Base-by-base conservation (phyloP, 2,888 invertebrate genomes). In the Sepiola atlantica region DNA sequence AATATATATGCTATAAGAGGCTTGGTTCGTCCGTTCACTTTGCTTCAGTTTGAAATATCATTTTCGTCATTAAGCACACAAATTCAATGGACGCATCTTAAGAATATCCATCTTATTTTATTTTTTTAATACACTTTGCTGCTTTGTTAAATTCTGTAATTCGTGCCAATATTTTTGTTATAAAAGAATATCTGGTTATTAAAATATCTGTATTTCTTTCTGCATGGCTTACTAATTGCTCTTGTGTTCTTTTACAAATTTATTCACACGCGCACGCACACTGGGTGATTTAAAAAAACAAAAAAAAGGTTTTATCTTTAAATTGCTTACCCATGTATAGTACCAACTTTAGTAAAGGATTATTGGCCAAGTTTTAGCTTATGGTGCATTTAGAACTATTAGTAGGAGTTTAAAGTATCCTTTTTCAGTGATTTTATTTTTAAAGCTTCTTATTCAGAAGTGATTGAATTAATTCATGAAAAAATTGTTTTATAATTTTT, bases 171-270 rank as follows among this genome's bases (percentile, higher is more conserved):
- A 55, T 92, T 92, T n/a, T 92, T 54, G 35, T 54, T 28, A 28
- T 28, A 55, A 32, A 45, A 20, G 28, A 45, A 77, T 77, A n/a
- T 77, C 77, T 77, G 77, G 77, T 77, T 77, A 32, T 77, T 8
- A 61, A 24, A 61, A 61, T 77, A 16, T 77, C 16, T 16, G 77
- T 77, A 32, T 77, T 77, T 77, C 77, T 77, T n/a, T 77, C 77
- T 77, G 77, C 77, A 77, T 77, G 77, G 77, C 77, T 77, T 77
- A 77, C 77, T 77, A 77, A 77, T 77, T 77, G n/a, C 77, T 77
- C 77, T 77, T 77, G 77, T 77, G 16, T 77, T 77, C 77, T 77
- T 77, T 18, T n/a, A n/a, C n/a, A 14, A 32, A 32, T n/a, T 77
- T 77, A 16, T 77, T 77, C 32, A 77, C n/a, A 32, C 14, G n/a